A percentile compares a stretch with the other conserved stretches of the same genome.
phyloP scores from a whole-genome alignment of 2,113 vertebrate genomes.

The Myodes glareolus region DNA sequence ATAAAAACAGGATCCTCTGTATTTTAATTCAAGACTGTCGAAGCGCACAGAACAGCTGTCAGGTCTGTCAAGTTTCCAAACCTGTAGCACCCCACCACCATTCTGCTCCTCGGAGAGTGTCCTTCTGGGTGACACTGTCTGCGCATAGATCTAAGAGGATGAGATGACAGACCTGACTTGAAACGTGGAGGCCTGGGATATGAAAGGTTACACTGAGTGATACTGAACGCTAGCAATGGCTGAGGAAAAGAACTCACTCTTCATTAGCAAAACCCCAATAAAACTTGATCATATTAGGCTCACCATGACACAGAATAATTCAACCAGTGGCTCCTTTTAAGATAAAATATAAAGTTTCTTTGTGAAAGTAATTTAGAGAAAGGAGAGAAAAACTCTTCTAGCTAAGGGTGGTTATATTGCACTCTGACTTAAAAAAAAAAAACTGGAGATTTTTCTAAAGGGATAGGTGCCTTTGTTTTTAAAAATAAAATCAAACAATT shows the following conservation, averaged over 20 bases:
- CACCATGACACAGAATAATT: constrained; percentile 72
- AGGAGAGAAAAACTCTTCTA: constrained; percentile 34
- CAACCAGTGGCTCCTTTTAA: constrained; percentile 57
- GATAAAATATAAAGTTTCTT: constrained; percentile 67
- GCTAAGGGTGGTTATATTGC: neutral
- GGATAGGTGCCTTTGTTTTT: neutral
- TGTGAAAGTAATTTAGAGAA: constrained; percentile 61
- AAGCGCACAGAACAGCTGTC: constrained; percentile 53
- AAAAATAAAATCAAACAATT: constrained; percentile 16
- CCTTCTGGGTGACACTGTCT: constrained; percentile 76
- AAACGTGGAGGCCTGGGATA: constrained; percentile 60
- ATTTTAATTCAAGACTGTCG: constrained; percentile 36
- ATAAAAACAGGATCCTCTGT: constrained; percentile 17
- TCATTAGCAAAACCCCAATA: constrained; percentile 69
- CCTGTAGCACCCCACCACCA: constrained; percentile 37
- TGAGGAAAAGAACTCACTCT: constrained; percentile 54
- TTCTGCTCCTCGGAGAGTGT: constrained; percentile 60
- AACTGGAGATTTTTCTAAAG: constrained; percentile 30
- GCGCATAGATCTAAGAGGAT: constrained; percentile 73
- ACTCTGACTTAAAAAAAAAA: constrained; percentile 31
- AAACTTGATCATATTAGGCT: constrained; percentile 63
- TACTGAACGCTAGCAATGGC: constrained; percentile 11
- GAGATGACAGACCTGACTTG: constrained; percentile 76
- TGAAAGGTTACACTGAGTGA: constrained; percentile 51
- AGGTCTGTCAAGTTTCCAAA: constrained; percentile 69